Evolutionary conservation across 2,888 invertebrate genomes (phyloP).

Genomic region (Cordilura impudica): DNA sequence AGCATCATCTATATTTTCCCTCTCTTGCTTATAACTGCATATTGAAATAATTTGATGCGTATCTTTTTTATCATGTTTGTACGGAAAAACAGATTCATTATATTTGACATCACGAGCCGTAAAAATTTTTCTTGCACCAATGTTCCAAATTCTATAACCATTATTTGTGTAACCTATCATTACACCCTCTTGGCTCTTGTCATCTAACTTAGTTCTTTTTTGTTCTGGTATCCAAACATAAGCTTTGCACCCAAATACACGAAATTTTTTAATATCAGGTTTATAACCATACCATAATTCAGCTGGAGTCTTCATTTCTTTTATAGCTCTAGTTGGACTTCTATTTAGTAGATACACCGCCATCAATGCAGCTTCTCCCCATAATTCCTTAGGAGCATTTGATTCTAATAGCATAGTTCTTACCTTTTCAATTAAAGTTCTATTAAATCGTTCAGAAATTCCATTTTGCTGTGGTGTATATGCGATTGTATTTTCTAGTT

Average conservation of each 20-base stretch:
- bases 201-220: constrained; percentile 3
- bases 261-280: not conserved
- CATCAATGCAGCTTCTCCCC: not conserved
- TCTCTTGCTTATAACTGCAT: too few species aligned
- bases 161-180: constrained; percentile 15
- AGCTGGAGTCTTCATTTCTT: not conserved
- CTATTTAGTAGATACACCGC: not conserved
- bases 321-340: not conserved
- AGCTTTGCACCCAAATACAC: constrained; percentile 5
- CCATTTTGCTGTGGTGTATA: constrained; percentile 8
- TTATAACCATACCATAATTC: constrained; percentile 17
- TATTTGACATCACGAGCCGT: not conserved
- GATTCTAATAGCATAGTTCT: constrained; percentile 14
- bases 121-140: not conserved
- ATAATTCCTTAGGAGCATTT: not conserved
- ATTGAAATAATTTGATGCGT: too few species aligned
- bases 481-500: not conserved
- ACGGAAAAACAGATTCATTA: too few species aligned
- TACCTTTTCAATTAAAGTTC: too few species aligned
- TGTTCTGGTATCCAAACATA: constrained; percentile 15
- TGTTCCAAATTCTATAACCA: not conserved
- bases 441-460: not conserved
- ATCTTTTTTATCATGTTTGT: too few species aligned
- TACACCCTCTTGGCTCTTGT: not conserved
- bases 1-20: too few species aligned